Evolutionary conservation across 2,113 vertebrate genomes (phyloP).

Genomic region (Aleadryas rufinucha): DNA sequence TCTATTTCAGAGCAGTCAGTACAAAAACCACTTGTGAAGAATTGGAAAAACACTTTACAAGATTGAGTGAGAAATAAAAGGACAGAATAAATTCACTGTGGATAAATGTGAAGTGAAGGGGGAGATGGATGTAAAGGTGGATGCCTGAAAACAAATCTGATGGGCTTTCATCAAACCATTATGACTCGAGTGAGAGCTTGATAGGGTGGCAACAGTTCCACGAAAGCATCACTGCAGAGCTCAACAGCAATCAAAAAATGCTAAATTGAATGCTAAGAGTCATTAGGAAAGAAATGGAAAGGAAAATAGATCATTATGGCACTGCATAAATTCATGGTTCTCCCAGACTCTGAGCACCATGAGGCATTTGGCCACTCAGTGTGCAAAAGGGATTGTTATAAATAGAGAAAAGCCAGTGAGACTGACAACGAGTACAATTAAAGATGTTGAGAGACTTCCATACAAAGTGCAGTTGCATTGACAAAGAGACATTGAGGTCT

Average conservation of each 20-base stretch:
- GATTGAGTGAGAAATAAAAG: background rate
- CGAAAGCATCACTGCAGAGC: background rate
- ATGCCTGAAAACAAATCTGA: background rate
- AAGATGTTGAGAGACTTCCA: background rate
- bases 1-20: background rate
- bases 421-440: background rate
- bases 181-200: background rate
- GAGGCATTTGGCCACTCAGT: background rate
- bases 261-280: background rate
- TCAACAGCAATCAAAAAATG: background rate
- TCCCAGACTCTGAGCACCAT: background rate
- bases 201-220: background rate
- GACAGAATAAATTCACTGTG: background rate
- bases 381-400: background rate
- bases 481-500: no score
- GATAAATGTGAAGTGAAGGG: background rate
- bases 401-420: background rate
- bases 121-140: background rate
- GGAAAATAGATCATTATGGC: background rate
- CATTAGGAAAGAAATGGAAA: constrained; percentile 18
- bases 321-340: background rate
- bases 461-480: background rate
- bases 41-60: background rate
- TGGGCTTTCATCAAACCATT: background rate
- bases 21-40: background rate